Evolutionary conservation across 2,797 vertebrate genomes (phyloP).

Genomic region (Sciaenops ocellatus): DNA sequence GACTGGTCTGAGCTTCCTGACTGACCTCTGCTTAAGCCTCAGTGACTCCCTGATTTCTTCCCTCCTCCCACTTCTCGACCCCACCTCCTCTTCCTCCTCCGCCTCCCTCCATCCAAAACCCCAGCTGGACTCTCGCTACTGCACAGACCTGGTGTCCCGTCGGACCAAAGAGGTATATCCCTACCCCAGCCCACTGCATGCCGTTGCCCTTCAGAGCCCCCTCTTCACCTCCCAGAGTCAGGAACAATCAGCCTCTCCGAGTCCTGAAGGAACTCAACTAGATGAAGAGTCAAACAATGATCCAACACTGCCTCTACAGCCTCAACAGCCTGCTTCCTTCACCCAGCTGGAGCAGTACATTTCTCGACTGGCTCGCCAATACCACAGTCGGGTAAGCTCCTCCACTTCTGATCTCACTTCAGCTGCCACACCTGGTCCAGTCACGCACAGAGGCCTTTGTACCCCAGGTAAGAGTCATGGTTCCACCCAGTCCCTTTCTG

Average conservation of each 20-base stretch:
- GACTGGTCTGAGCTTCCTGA: slow-evolving; percentile 80
- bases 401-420: slow-evolving; percentile 73
- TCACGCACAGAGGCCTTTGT: slow-evolving; percentile 56
- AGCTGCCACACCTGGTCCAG: slow-evolving; percentile 35
- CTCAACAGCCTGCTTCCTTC: slow-evolving; percentile 63
- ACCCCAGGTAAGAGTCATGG: slow-evolving; percentile 79
- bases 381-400: slow-evolving; percentile 71
- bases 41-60: slow-evolving; percentile 73
- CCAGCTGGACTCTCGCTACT: slow-evolving; percentile 85
- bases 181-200: slow-evolving; percentile 90
- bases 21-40: slow-evolving; percentile 82
- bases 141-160: slow-evolving; percentile 87
- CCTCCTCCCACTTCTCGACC: slow-evolving; percentile 70
- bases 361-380: slow-evolving; percentile 84
- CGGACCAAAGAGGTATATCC: slow-evolving; percentile 89
- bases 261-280: slow-evolving; percentile 69
- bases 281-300: slow-evolving; percentile 71
- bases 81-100: slow-evolving; percentile 38
- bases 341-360: slow-evolving; percentile 89
- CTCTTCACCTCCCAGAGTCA: slow-evolving; percentile 84
- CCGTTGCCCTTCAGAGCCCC: slow-evolving; percentile 90
- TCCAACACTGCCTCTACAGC: slow-evolving; percentile 69
- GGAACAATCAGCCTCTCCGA: slow-evolving; percentile 73
- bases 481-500: slow-evolving; percentile 83
- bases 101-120: slow-evolving; percentile 58